Conservation (phyloP, 2,113 vertebrate species). For the Eubucco bourcierii region DNA sequence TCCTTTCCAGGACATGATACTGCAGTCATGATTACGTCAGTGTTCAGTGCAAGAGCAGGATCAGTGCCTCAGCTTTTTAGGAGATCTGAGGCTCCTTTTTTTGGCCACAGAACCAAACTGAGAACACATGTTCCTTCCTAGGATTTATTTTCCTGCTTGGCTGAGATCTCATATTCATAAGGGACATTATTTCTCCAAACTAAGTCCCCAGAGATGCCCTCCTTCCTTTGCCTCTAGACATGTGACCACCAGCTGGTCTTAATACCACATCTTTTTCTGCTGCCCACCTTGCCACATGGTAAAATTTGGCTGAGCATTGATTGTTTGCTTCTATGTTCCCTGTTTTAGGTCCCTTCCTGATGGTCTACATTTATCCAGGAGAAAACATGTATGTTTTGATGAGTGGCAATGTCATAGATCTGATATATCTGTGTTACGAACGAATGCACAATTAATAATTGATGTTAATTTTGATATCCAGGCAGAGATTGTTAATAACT, state of each 20-base stretch:
- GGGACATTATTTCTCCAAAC: neutral
- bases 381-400: neutral
- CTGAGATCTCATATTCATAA: neutral
- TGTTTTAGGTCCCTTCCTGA: neutral
- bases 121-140: neutral
- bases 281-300: neutral
- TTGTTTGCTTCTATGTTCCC: neutral
- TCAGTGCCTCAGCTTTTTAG: neutral
- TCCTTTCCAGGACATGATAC: neutral
- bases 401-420: neutral
- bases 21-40: neutral
- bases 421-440: neutral
- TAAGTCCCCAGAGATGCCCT: neutral
- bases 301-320: neutral
- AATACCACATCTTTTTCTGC: neutral
- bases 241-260: conserved; percentile 1
- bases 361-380: neutral
- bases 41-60: neutral
- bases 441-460: too few species aligned
- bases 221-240: conserved; percentile 24
- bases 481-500: too few species aligned
- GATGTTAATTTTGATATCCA: too few species aligned
- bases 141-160: neutral
- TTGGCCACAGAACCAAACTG: conserved; percentile 23
- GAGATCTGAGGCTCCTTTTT: conserved; percentile 28